Percentiles rank a stretch among this genome's conserved stretches.
Evolutionary conservation across 2,113 vertebrate species (phyloP).

Genomic region (Lipotes vexillifer): DNA sequence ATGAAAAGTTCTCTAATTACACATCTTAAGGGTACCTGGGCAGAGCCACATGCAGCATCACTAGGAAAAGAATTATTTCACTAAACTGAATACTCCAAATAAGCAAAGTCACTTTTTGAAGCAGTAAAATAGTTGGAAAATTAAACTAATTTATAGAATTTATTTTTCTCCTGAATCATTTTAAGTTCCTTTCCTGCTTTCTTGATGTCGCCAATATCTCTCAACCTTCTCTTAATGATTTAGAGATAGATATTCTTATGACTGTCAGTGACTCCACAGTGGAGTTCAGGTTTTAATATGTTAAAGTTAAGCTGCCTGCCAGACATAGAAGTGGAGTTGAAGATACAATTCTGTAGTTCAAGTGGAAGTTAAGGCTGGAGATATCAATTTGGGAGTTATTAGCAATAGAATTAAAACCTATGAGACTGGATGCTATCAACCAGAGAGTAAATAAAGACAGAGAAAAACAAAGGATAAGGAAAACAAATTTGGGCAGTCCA

Average conservation of each 20-base stretch:
- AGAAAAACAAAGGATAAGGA: not conserved
- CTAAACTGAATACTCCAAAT: not conserved
- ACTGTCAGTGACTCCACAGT: not conserved
- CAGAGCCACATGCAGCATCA: not conserved
- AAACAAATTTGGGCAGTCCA: not conserved
- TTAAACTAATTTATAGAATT: not conserved
- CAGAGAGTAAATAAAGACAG: not conserved
- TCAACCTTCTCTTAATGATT: not conserved
- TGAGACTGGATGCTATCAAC: not conserved
- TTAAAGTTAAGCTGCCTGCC: not conserved
- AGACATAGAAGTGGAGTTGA: not conserved
- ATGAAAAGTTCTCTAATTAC: not conserved
- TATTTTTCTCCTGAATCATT: not conserved
- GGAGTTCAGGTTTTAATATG: not conserved
- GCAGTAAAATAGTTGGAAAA: not conserved
- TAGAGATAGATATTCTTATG: too few species aligned
- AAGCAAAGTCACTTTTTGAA: not conserved
- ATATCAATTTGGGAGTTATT: not conserved
- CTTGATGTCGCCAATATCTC: not conserved
- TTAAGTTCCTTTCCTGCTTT: not conserved
- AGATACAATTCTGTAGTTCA: not conserved
- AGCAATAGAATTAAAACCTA: not conserved
- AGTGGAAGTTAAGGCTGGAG: not conserved
- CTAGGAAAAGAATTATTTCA: not conserved
- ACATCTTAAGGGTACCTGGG: not conserved